Evolutionary conservation across 2,797 vertebrate genomes (phyloP).

Genomic region (Chrysocyon brachyurus): DNA sequence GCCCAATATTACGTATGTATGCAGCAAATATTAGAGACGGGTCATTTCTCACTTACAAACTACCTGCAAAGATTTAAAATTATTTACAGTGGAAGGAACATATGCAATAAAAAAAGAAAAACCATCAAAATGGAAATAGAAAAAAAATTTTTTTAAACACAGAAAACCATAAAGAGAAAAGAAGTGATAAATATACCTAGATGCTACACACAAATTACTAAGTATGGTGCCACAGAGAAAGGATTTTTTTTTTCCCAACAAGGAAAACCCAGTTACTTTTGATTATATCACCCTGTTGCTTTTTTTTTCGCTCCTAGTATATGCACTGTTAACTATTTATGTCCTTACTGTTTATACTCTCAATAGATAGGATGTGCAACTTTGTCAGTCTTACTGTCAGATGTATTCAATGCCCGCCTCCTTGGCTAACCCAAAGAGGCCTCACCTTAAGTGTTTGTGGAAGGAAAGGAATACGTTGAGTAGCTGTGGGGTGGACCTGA

Average conservation of each 20-base stretch:
- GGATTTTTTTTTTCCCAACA: not conserved
- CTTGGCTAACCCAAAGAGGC: not conserved
- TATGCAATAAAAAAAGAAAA: not conserved
- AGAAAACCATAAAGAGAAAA: not conserved
- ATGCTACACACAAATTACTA: not conserved
- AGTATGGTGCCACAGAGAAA: not conserved
- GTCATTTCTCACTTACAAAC: not conserved
- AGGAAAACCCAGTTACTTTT: not conserved
- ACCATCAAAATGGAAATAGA: not conserved
- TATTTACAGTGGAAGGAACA: not conserved
- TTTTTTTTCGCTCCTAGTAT: not conserved
- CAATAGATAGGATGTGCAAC: not conserved
- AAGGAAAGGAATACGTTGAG: not conserved
- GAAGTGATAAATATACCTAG: not conserved
- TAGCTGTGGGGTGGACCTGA: too few relatives aligned
- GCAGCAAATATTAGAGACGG: not conserved
- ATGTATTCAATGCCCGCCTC: not conserved
- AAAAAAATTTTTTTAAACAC: not conserved
- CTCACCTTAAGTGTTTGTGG: not conserved
- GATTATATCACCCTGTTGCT: not conserved
- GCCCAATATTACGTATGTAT: conserved; percentile 92
- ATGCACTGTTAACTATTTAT: not conserved
- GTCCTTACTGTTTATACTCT: not conserved
- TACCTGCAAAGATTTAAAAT: not conserved
- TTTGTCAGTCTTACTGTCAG: not conserved